These are phyloP conservation scores for Beris morrisii DNA, from an alignment of 2,888 invertebrate species.

Conservation along the genomic window DNA sequence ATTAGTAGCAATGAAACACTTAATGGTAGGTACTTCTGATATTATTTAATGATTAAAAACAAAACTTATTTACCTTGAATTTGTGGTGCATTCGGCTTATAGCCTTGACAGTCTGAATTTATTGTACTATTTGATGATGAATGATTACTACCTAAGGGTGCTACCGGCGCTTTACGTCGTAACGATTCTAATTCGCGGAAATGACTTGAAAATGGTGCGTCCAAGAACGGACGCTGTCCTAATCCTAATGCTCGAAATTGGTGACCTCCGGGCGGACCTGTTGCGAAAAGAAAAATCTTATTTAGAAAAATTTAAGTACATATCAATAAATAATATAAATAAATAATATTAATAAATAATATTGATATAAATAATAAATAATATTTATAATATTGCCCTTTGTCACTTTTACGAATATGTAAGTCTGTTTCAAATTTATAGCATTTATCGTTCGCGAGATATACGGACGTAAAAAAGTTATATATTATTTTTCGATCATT, in stretches of 20 bases:
- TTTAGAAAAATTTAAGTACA: neutral
- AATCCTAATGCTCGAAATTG: conserved; percentile 75
- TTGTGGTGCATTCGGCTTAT: conserved; percentile 64
- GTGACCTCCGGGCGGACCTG: conserved; percentile 65
- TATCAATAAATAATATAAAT: neutral
- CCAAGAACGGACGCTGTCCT: conserved; percentile 71
- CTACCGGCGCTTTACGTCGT: conserved; percentile 63
- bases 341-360: too few species aligned
- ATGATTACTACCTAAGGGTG: conserved; percentile 52
- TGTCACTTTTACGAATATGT: too few species aligned
- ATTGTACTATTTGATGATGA: conserved; percentile 55
- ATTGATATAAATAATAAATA: too few species aligned
- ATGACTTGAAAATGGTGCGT: conserved; percentile 65
- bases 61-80: conserved; percentile 54
- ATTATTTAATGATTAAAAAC: neutral
- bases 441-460: too few species aligned
- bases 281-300: conserved; percentile 30
- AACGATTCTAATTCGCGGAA: conserved; percentile 70
- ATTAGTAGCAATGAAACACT: too few species aligned
- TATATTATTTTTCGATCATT: too few species aligned
- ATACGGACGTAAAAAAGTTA: too few species aligned
- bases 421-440: too few species aligned
- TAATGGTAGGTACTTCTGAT: too few species aligned
- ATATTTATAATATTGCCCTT: too few species aligned
- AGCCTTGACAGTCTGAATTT: conserved; percentile 62